Base-by-base conservation (phyloP, 2,888 invertebrate species). In the Sussaba pulchella region DNA sequence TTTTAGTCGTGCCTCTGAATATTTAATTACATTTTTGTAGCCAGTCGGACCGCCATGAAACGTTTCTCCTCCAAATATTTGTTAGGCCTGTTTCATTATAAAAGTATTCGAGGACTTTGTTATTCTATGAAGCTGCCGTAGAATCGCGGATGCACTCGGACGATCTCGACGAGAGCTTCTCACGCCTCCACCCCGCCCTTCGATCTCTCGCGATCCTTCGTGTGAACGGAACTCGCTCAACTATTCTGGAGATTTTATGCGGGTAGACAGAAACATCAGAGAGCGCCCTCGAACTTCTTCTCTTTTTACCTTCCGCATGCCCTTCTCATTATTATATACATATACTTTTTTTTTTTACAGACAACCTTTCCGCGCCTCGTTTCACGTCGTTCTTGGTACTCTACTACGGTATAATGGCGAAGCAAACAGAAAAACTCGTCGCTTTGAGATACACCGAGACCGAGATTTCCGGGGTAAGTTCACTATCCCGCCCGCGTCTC, bases 201-300 rank as follows among this genome's bases (percentile, higher is more conserved):
- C 24, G 54, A 73, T 57, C 45, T 54, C 31, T 59, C 50, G 63
- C 54, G 63, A 57, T 39, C 52, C 26, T 43, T 63, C 87, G 87
- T 88, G 88, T 87, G 88, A 88, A 88, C 85, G 86, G 85, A 86
- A 87, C 84, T 83, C 80, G 64, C 54, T 52, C 57, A 74, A 73
- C 81, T 81, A 77, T 81, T 77, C 57, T 64, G 57, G 73, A 73
- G 73, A 81, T 81, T 81, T 73, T 76, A 81, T 81, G 81, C 81
- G 81, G 81, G 81, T 64, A 77, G 73, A 52, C 73, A 69, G 72
- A 67, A 63, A 76, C 67, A 52, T 67, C 54, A 36, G 31, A n/a
- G 21, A 72, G 50, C 61, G 52, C 77, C 59, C 73, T 71, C 70
- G 64, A 74, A 64, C 52, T 70, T 69, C 54, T 69, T 73, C 47